Conservation (phyloP, 1,140 invertebrate species). For the Microplitis demolitor region DNA sequence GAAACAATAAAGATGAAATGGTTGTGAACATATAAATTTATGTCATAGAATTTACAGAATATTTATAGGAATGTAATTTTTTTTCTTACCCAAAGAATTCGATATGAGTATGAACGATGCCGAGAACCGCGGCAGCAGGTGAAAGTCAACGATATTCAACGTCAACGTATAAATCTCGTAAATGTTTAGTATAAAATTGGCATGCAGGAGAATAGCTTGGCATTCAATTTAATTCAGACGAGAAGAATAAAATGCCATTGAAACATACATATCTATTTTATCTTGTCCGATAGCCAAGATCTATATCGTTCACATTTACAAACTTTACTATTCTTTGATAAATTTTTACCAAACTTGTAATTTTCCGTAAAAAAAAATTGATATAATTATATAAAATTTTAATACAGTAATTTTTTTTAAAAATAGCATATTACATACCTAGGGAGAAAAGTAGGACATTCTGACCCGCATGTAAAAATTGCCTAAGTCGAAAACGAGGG, state of each 20-base stretch:
- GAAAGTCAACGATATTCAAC: conserved; percentile 31
- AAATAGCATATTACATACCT: too few relatives aligned
- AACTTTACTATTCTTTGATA: background rate
- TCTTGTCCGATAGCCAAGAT: conserved; percentile 37
- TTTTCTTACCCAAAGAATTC: background rate
- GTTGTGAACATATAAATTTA: background rate
- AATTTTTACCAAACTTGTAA: too few relatives aligned
- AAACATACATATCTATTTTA: conserved; percentile 54
- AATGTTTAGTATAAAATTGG: conserved; percentile 45
- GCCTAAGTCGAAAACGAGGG: too few relatives aligned
- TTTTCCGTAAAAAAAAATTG: too few relatives aligned
- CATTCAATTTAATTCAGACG: conserved; percentile 58
- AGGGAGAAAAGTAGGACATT: too few relatives aligned
- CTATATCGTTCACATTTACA: background rate
- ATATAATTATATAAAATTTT: too few relatives aligned
- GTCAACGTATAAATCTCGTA: conserved; percentile 33
- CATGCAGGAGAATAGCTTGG: conserved; percentile 57
- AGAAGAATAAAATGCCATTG: conserved; percentile 49
- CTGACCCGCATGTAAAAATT: too few relatives aligned
- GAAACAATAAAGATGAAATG: background rate
- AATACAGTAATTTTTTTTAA: too few relatives aligned
- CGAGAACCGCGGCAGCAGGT: conserved; percentile 12
- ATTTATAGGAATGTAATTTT: conserved; percentile 2
- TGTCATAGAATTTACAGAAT: background rate
- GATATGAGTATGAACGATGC: background rate